Evolutionary conservation across 2,797 vertebrate genomes (phyloP).

Genomic region (Neosilurus mollespiculum): DNA sequence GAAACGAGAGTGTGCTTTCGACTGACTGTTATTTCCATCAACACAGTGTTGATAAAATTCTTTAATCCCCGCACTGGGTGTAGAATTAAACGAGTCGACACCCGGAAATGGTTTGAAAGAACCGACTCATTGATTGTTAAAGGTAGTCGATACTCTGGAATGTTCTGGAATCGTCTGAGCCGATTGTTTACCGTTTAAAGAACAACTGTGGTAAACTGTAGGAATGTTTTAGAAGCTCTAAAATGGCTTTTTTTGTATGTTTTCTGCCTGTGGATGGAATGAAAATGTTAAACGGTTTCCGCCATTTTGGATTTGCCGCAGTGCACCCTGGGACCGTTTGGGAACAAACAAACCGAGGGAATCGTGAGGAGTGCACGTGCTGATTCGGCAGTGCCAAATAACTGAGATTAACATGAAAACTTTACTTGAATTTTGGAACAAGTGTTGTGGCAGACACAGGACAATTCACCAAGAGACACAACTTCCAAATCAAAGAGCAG

Average conservation of each 20-base stretch:
- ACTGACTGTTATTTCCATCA: background rate
- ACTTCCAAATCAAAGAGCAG: too few relatives aligned
- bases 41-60: background rate
- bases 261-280: background rate
- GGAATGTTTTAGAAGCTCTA: background rate
- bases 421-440: too few relatives aligned
- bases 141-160: background rate
- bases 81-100: background rate
- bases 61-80: background rate
- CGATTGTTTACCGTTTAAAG: background rate
- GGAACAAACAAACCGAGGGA: too few relatives aligned
- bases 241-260: background rate
- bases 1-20: background rate
- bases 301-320: too few relatives aligned
- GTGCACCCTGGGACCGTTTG: too few relatives aligned
- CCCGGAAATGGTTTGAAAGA: background rate
- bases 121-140: background rate
- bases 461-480: too few relatives aligned
- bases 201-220: background rate
- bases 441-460: too few relatives aligned
- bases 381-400: too few relatives aligned
- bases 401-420: too few relatives aligned
- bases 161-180: constrained; percentile 30
- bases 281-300: background rate
- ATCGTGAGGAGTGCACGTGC: too few relatives aligned